phyloP scores from a whole-genome alignment of 2,888 invertebrate species.

The Melieria picta region DNA sequence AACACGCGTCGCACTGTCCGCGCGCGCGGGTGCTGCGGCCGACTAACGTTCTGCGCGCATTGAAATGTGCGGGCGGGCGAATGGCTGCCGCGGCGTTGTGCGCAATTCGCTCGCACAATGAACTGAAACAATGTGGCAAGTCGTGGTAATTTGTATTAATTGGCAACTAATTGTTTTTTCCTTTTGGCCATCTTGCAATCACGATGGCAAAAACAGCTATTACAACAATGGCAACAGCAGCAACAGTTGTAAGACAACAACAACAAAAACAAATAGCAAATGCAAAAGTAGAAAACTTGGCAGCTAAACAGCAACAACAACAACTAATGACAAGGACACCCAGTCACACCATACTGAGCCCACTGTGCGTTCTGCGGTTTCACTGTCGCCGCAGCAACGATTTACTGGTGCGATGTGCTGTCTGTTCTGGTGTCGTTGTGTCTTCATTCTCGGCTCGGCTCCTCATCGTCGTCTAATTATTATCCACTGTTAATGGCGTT shows the following conservation, averaged over 20 bases:
- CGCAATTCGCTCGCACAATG: conserved; percentile 28
- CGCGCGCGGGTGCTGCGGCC: not conserved
- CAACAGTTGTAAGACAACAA: not conserved
- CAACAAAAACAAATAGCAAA: not conserved
- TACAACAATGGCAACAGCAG: not conserved
- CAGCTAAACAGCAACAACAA: no score
- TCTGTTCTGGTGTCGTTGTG: no score
- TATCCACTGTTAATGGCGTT: no score
- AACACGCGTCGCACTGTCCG: not conserved
- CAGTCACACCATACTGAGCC: no score
- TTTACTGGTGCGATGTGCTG: no score
- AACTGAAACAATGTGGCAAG: conserved; percentile 41
- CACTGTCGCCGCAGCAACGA: no score
- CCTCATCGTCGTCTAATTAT: no score
- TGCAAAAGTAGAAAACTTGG: no score
- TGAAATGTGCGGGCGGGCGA: not conserved
- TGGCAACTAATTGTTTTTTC: conserved; percentile 51
- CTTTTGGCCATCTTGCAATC: conserved; percentile 17
- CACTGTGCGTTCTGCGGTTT: no score
- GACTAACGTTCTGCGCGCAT: no score
- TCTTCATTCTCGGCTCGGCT: no score
- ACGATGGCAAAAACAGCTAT: not conserved
- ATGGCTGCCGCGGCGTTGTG: not conserved
- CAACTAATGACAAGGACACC: no score
- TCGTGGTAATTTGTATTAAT: conserved; percentile 54